Evolutionary conservation across 2,113 vertebrate genomes (phyloP), one percentile per base, ranked within the genome.

Genomic region (Melospiza georgiana): DNA sequence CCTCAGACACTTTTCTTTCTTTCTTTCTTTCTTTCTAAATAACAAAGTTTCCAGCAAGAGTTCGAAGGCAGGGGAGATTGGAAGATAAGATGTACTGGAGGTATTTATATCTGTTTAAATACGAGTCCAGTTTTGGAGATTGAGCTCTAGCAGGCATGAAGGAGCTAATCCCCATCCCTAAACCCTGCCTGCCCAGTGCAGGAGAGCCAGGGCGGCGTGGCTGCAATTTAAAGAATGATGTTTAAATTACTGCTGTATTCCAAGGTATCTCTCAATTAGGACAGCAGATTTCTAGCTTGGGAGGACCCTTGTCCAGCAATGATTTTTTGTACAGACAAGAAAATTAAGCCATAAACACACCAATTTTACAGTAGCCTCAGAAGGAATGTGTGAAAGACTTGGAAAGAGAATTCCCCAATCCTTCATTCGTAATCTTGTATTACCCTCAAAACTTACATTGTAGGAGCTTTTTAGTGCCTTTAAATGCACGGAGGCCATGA

Each of bases 21-120:
- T 21, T 35, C 61, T 41, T 21, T 35, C 55, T 48, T 39, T 21
- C 65, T 63, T 65, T 61, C 3, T 52, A 9, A 74, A 62, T 24
- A 49, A 82, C 43, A 87, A 43, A 48, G 48, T 77, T 74, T 88
- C 79, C 65, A 75, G 28, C 72, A 23, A 31, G 84, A 77, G 62
- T 79, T 94, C 67, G 79, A 91, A 73, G 73, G 82, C 54, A 59
- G 87, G 80, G 52, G 8, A 68, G 93, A 84, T 61, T 46, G 76
- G 25, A 87, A 95, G 93, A 96, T 95, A 96, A 96, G 83, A 93
- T 61, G 69, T 43, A 59, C 88, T 73, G 31, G 62, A 93, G 88
- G 95, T 94, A 95, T 92, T 96, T 93, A 78, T 95, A 93, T 93
- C 81, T 95, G 87, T 95, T 96, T 96, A 93, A 96, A 95, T 92